phyloP scores from a whole-genome alignment of 2,113 vertebrate species.

The Xyrauchen texanus region DNA sequence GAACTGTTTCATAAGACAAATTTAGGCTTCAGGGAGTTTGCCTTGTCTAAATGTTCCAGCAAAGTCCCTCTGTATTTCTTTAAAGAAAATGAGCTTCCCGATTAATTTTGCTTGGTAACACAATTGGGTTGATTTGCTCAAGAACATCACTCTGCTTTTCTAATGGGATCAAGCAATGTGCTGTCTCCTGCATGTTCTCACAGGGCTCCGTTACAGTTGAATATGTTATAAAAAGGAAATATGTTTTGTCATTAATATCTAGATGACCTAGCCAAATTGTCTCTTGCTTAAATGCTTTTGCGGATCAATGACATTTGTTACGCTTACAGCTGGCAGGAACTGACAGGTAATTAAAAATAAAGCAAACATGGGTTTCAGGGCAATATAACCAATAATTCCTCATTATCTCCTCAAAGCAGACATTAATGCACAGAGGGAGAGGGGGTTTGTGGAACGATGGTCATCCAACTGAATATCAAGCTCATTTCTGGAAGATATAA shows the following conservation, averaged over 20 bases:
- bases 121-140: neutral
- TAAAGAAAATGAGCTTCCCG: constrained; percentile 26
- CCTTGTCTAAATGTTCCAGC: constrained; percentile 5
- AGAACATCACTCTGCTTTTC: constrained; percentile 21
- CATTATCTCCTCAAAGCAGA: constrained; percentile 65
- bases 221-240: constrained; percentile 38
- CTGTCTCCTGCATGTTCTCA: neutral
- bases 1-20: constrained; percentile 26
- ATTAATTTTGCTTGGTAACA: constrained; percentile 39
- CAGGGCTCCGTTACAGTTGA: neutral
- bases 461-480: constrained; percentile 48
- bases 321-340: constrained; percentile 33
- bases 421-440: constrained; percentile 54
- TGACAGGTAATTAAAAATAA: constrained; percentile 65
- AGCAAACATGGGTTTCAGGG: constrained; percentile 53
- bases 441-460: constrained; percentile 49
- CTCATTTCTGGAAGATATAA: constrained; percentile 45
- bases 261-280: constrained; percentile 48
- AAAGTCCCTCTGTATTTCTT: neutral
- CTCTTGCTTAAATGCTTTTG: constrained; percentile 47
- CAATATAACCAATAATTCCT: constrained; percentile 63
- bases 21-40: constrained; percentile 29
- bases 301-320: constrained; percentile 59
- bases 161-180: constrained; percentile 1
- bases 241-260: constrained; percentile 50